Evolutionary conservation across 2,888 invertebrate species (phyloP).

Genomic region (Apeira syringaria): DNA sequence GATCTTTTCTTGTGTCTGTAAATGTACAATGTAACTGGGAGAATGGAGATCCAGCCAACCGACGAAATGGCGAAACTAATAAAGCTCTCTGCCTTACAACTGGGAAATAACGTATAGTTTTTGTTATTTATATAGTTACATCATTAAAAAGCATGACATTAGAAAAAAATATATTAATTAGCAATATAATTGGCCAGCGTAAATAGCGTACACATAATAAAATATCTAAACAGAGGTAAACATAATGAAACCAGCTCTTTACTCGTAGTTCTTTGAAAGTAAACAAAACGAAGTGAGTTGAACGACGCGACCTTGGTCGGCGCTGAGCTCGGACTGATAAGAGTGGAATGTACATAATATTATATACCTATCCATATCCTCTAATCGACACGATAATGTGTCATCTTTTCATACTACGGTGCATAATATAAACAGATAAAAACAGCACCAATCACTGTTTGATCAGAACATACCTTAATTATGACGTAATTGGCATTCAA

Average conservation of each 20-base stretch:
- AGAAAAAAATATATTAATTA: too few species aligned
- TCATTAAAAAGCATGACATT: too few species aligned
- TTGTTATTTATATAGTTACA: background rate
- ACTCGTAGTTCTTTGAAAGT: background rate
- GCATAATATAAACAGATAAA: constrained; percentile 62
- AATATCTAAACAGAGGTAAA: background rate
- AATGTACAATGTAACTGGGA: too few species aligned
- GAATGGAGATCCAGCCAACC: constrained; percentile 6
- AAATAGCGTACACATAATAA: too few species aligned
- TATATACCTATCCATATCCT: background rate
- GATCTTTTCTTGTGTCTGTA: background rate
- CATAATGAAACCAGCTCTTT: background rate
- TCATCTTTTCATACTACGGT: constrained; percentile 29
- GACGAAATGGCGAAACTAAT: constrained; percentile 9
- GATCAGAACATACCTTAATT: background rate
- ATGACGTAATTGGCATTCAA: constrained; percentile 4
- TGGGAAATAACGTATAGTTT: background rate
- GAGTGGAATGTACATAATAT: constrained; percentile 1
- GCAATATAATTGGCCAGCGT: too few species aligned
- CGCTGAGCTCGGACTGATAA: background rate
- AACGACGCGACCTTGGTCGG: background rate
- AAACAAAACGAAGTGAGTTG: background rate
- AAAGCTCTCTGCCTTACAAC: constrained; percentile 2
- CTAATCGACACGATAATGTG: background rate
- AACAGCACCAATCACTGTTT: constrained; percentile 38